Percentiles rank a stretch among this genome's conserved stretches.
Evolutionary conservation across 2,888 invertebrate species (phyloP).

Genomic region (Cataglyphis livida): DNA sequence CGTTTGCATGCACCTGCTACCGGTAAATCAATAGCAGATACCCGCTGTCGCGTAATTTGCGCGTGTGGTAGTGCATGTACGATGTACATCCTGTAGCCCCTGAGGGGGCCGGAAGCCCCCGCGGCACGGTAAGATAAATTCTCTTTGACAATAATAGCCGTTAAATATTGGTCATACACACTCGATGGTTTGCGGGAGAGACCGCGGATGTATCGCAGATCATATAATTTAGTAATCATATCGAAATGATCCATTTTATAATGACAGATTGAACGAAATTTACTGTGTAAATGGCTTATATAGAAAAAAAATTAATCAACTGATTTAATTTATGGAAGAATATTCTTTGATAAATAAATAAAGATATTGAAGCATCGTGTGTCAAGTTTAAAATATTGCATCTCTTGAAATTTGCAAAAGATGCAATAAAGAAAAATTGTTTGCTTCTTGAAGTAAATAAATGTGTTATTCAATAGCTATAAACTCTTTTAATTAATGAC

Average conservation of each 20-base stretch:
- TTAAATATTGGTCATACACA: constrained; percentile 80
- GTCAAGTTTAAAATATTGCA: neutral
- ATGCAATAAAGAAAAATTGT: neutral
- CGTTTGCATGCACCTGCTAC: constrained; percentile 74
- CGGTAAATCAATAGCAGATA: constrained; percentile 78
- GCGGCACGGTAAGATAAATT: constrained; percentile 77
- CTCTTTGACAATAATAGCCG: constrained; percentile 79
- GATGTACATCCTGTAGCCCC: constrained; percentile 44
- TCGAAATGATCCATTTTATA: constrained; percentile 67
- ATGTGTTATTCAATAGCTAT: neutral
- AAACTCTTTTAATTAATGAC: neutral
- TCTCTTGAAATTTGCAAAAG: neutral
- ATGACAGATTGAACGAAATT: constrained; percentile 34
- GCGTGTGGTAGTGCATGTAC: constrained; percentile 58
- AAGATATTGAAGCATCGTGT: neutral
- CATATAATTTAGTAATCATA: constrained; percentile 75
- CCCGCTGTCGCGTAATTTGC: constrained; percentile 75
- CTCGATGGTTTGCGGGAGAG: constrained; percentile 57
- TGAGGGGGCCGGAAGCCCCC: constrained; percentile 56
- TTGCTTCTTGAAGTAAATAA: neutral
- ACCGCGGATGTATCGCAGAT: constrained; percentile 58
- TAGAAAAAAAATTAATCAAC: neutral
- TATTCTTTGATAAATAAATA: neutral
- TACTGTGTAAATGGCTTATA: neutral
- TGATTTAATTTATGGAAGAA: constrained; percentile 4